Evolutionary conservation across 2,888 invertebrate genomes (phyloP), one percentile per base, ranked within the genome.

Genomic region (Scaptomyza flava): DNA sequence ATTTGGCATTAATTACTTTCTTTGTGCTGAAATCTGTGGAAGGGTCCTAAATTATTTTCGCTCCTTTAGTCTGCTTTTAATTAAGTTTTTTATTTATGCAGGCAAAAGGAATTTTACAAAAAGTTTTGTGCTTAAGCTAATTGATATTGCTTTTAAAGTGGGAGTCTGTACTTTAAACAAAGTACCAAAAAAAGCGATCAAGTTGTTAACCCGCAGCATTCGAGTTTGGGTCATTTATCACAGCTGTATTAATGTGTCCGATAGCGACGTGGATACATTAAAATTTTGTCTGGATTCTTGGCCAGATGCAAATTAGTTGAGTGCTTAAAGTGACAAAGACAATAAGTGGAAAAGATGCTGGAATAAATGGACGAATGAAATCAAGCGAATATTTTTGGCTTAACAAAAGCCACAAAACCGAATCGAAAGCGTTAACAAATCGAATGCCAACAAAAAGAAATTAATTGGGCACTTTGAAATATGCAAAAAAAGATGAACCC

Each of bases 11-110:
- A 85, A 84, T 89, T 84, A 77, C 89, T 79, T 87, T 72, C 58
- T 68, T 68, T 57, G 56, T 61, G 48, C 41, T 38, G 60, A 41
- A 45, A 27, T 61, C 60, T 53, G 34, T 41, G 46, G 42, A n/a
- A 4, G 33, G 14, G 27, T 30, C 30, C 48, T 41, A 20, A 66
- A 66, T 20, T 48, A 52, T 53, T 69, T 66, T 64, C 45, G 63
- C 41, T 56, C 38, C 50, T 47, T 48, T 52, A 33, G 63, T 51
- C 33, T 31, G 75, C 31, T 74, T 79, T 82, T 84, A 84, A 89
- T 84, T 89, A 87, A 88, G 38, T 62, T 74, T 85, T 81, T 82
- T 89, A 87, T 89, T 74, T 89, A 84, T 89, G 87, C 89, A 72
- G 68, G 56, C 61, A 63, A 64, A 52, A 57, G 31, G 41, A 59